These are phyloP conservation scores for Liparis tanakae DNA, from an alignment of 2,797 vertebrate genomes.

Conservation along the genomic window DNA sequence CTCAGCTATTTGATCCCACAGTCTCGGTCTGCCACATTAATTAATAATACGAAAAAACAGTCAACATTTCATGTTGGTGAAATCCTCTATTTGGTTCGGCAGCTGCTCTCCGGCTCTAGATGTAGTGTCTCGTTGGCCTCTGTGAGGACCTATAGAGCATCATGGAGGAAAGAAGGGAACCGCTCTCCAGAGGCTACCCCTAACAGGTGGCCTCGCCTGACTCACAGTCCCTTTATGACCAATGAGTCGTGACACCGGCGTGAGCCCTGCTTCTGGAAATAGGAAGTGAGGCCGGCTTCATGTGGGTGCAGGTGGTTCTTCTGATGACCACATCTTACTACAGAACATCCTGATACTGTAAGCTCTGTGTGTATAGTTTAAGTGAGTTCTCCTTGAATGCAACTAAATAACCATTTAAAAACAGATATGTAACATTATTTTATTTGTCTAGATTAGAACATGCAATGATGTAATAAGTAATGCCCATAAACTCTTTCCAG, in stretches of 20 bases:
- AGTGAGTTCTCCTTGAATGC: not conserved
- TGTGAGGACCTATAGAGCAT: conserved; percentile 39
- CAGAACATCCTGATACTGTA: not conserved
- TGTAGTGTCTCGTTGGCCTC: conserved; percentile 41
- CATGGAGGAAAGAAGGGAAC: conserved; percentile 46
- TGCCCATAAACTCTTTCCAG: not conserved
- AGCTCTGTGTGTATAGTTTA: not conserved
- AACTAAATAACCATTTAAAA: not conserved
- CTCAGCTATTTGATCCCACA: conserved; percentile 4
- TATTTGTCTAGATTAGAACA: not conserved
- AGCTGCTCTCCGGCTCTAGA: conserved; percentile 15
- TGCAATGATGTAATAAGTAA: not conserved
- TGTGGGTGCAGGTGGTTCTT: conserved; percentile 30
- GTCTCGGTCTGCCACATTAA: conserved; percentile 20
- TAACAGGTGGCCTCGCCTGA: conserved; percentile 71
- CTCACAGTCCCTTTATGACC: conserved; percentile 54
- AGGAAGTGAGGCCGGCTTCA: conserved; percentile 30
- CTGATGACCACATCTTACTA: conserved; percentile 14
- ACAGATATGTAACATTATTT: not conserved
- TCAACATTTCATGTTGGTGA: conserved; percentile 13
- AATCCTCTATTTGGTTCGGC: conserved; percentile 24
- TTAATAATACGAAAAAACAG: conserved; percentile 29
- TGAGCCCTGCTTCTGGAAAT: conserved; percentile 38
- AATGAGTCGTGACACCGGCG: conserved; percentile 39
- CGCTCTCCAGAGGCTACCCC: conserved; percentile 51